Evolutionary conservation across 2,797 vertebrate species (phyloP).

Genomic region (Synaphobranchus kaupii): DNA sequence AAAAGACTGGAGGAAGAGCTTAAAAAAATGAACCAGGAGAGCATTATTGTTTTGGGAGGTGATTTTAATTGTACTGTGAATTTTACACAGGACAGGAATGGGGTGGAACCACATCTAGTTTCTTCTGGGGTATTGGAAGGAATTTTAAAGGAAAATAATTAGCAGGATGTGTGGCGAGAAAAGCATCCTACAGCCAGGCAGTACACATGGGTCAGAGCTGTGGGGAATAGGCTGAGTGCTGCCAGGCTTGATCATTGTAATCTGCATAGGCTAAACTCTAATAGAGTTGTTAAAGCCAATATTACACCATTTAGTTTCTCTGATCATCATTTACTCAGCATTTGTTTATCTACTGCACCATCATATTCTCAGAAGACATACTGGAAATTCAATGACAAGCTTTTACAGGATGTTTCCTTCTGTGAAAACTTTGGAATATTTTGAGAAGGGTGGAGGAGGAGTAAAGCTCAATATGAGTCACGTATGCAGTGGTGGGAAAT

Average conservation of each 20-base stretch:
- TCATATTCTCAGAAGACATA: background rate
- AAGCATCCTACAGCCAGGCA: background rate
- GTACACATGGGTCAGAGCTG: no score
- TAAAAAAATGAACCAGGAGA: background rate
- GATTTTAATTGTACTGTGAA: background rate
- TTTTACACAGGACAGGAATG: background rate
- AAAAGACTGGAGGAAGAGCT: background rate
- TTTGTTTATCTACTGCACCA: background rate
- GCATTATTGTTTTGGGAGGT: background rate
- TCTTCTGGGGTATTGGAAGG: background rate
- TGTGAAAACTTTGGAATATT: no score
- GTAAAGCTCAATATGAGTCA: background rate
- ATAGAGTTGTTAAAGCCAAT: background rate
- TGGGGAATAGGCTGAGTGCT: background rate
- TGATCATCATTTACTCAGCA: background rate
- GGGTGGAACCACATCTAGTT: constrained; percentile 13
- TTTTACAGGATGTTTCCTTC: background rate
- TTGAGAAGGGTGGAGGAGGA: background rate
- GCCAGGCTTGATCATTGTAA: background rate
- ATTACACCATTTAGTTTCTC: background rate
- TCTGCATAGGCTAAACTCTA: background rate
- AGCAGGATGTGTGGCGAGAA: background rate
- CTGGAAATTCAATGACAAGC: background rate
- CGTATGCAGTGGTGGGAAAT: background rate
- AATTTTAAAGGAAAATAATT: no score